Evolutionary conservation across 2,888 invertebrate species (phyloP), one percentile per base, ranked within the genome.

Genomic region (Drosophila phalerata): DNA sequence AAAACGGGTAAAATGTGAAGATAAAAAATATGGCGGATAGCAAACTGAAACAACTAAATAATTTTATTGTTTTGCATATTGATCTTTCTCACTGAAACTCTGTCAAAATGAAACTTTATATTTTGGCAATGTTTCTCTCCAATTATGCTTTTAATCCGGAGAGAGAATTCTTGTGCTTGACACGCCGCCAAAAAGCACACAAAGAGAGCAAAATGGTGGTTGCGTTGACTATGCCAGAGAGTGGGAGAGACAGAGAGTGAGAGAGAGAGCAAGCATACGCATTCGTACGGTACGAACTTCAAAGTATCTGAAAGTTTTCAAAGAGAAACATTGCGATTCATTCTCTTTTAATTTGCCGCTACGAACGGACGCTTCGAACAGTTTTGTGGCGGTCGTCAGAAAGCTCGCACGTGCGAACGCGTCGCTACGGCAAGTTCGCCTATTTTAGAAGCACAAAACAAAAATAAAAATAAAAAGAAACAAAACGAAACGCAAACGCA

Each of bases 361-460:
- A 76, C 60, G 65, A 60, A 65, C 68, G 66, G 69, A 77, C 75
- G 69, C 66, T 42, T 49, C 63, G 47, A 77, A 73, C 73, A 77
- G 77, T 80, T 80, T 72, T 72, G 69, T 73, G 69, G 79, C 69
- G 77, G 77, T 72, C 65, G 77, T 85, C 80, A 74, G 89, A 84
- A 85, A 85, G 75, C 76, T 87, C 89, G 82, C 82, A 82, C 82
- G 82, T 82, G 82, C 82, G 82, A 76, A 76, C 76, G 76, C 76
- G 76, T 69, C 69, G 55, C 25, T 42, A 61, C 69, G 79, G 69
- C 75, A 76, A 74, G 57, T 76, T 76, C 76, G 76, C 61, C 38
- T 19, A 73, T 53, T 53, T 73, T 51, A 67, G 52, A 64, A 77
- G 69, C 65, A 68, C 64, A 67, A 62, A 72, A 45, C 17, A 49